Evolutionary conservation across 2,888 invertebrate genomes (phyloP), one percentile per base, ranked within the genome.

Genomic region (Fragum sueziense): DNA sequence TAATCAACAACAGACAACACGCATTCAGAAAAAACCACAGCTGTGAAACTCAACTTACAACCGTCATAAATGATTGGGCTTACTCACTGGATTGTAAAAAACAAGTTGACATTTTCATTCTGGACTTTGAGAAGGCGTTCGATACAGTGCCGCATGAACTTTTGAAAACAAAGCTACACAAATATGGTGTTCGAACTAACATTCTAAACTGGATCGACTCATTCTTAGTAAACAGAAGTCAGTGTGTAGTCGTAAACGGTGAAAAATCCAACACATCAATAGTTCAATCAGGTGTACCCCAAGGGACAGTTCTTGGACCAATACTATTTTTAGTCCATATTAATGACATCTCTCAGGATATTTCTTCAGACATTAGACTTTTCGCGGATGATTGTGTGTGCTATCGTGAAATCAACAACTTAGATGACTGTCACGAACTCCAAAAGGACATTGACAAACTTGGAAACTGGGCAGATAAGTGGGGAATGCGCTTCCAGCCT

Each of bases 91-190:
- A 74, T 37, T n/a, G 41, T 17, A 29, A 37, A n/a, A 27, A 68
- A 54, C 68, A 51, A 11, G 57, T 52, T 6, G 57, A 67, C 27
- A 22, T 52, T 27, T 52, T 74, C 6, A 68, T 74, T 33, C 47
- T 76, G n/a, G 76, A 70, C 17, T 76, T 76, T 27, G 70, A 67
- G 2, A 70, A 76, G 37, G 70, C 76, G 22, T 76, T 76, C 37
- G 76, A 76, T 34, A 57, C 57, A 11, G 65, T 76, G 7, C 69
- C 57, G n/a, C 76, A 70, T 41, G 33, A 37, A 52, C 3, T 25
- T 2, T 34, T 76, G n/a, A 52, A 70, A 33, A 57, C 62, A 29
- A 76, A 70, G 33, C 34, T 76, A 2, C 11, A 22, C 17, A 61
- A 70, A 27, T 76, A 76, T 29, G 57, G 68, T n/a, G 62, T 70